Evolutionary conservation across 2,113 vertebrate genomes (phyloP).

Genomic region (Chamaea fasciata): DNA sequence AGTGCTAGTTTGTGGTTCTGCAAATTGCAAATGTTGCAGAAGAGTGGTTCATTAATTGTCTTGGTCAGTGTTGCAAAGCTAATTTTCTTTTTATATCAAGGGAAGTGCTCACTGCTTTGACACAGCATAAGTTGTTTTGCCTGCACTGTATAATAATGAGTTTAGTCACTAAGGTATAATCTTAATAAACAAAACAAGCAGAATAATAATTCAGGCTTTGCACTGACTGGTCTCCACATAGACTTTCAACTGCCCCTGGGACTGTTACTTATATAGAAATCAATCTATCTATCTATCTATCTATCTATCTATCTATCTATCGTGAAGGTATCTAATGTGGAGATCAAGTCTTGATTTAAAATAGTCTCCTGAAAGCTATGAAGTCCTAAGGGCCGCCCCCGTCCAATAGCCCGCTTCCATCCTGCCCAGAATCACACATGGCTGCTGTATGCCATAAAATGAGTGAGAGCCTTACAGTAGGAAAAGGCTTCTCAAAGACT

Average conservation of each 20-base stretch:
- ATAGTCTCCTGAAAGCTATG: neutral
- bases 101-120: neutral
- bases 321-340: neutral
- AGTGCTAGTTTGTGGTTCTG: neutral
- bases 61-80: constrained; percentile 40
- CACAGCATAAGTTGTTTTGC: constrained; percentile 11
- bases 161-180: constrained; percentile 58
- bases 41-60: constrained; percentile 1
- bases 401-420: neutral
- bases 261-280: neutral
- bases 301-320: too few species aligned
- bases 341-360: neutral
- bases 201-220: constrained; percentile 24
- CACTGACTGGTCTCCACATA: neutral
- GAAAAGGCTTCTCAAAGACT: neutral
- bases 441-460: neutral
- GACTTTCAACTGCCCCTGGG: neutral
- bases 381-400: neutral
- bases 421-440: neutral
- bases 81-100: constrained; percentile 15
- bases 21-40: constrained; percentile 13
- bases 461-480: neutral
- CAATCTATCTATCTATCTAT: too few species aligned
- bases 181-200: constrained; percentile 27
- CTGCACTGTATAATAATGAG: constrained; percentile 3